A percentile compares a stretch with the other conserved stretches of the same genome.
phyloP scores from a whole-genome alignment of 2,888 invertebrate genomes.

The Protonemura montana region DNA sequence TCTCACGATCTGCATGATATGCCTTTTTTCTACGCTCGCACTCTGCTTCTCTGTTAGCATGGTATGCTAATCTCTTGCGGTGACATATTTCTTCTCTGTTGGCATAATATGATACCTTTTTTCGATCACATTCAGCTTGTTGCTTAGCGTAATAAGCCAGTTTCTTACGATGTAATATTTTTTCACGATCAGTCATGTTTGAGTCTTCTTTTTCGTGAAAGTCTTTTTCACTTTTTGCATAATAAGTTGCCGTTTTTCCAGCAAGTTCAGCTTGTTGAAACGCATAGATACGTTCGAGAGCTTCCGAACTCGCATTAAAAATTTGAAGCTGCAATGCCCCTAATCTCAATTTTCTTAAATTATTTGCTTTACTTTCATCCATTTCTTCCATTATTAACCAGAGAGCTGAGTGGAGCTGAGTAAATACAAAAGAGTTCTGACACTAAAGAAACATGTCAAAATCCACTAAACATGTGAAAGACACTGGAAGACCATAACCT shows the following conservation, averaged over 20 bases:
- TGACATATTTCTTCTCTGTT: not conserved
- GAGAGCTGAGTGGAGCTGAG: no score
- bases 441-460: not conserved
- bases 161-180: not conserved
- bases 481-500: not conserved
- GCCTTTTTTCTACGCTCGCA: not conserved
- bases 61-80: not conserved
- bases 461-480: not conserved
- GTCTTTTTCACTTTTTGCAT: conserved; percentile 2
- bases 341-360: conserved; percentile 7
- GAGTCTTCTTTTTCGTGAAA: not conserved
- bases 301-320: not conserved
- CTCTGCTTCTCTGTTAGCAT: not conserved
- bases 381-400: not conserved
- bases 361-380: not conserved
- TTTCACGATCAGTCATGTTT: not conserved
- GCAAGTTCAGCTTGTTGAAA: not conserved
- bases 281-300: not conserved
- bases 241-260: not conserved
- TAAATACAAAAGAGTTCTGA: not conserved
- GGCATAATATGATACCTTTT: not conserved
- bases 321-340: not conserved
- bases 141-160: not conserved
- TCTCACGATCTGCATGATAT: not conserved
- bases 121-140: not conserved